Evolutionary conservation across 2,113 vertebrate genomes (phyloP).

Genomic region (Arizona elegans): DNA sequence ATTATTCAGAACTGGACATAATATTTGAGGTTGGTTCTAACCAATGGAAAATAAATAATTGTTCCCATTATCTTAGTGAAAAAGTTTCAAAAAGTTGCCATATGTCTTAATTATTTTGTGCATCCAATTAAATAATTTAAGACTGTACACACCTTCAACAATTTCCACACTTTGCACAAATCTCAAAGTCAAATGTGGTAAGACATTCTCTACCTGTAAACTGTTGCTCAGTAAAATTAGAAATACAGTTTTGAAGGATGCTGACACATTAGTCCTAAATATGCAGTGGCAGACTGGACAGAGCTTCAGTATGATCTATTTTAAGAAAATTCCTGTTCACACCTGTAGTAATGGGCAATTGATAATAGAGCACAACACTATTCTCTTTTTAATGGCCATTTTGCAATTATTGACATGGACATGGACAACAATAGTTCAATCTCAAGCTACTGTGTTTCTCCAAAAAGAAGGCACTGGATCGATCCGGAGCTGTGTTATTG

Average conservation of each 20-base stretch:
- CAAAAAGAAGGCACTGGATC: too few relatives aligned
- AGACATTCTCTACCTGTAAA: slow-evolving; percentile 6
- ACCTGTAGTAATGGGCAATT: background rate
- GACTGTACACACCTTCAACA: background rate
- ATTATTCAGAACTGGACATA: background rate
- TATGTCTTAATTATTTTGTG: background rate
- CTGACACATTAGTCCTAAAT: background rate
- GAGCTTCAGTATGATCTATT: background rate
- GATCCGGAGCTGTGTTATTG: too few relatives aligned
- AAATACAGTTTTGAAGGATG: background rate
- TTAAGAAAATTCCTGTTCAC: background rate
- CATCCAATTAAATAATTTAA: background rate
- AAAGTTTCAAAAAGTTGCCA: background rate
- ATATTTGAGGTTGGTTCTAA: background rate
- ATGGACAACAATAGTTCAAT: background rate
- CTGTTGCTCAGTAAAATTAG: background rate
- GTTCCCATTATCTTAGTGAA: background rate
- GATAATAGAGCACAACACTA: background rate
- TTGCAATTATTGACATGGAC: background rate
- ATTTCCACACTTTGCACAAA: background rate
- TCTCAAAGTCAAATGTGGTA: background rate
- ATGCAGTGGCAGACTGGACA: background rate
- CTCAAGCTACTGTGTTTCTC: background rate
- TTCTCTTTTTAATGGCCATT: background rate
- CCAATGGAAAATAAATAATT: background rate